Base-by-base conservation (phyloP, 1,140 invertebrate genomes). In the Calephelis nemesis region DNA sequence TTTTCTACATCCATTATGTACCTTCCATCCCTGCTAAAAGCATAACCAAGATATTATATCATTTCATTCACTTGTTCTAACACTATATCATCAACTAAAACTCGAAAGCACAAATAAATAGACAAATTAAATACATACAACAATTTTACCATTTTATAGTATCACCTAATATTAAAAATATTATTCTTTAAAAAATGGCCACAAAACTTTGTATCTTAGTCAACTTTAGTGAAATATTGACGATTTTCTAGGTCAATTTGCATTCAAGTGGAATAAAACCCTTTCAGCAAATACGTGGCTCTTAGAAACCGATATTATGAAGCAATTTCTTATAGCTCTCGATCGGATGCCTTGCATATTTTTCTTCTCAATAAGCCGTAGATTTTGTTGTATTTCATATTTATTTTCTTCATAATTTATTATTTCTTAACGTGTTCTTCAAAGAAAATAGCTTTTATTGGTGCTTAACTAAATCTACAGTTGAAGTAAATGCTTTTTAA, bases 241-340 rank as follows among this genome's bases (percentile, higher is more conserved):
- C 13, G 65, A 7, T 42, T 66, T 66, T 66, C 65, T 66, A 52
- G 65, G 65, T 66, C 65, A 65, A 45, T 71, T 64, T 64, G 40
- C 42, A 65, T 68, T 19, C 30, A 52, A 71, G 39, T 65, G 65
- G 62, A 67, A 71, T 68, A 64, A 71, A 67, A 67, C 15, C 50
- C 62, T 64, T 67, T 66, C 50, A 52, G 65, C 62, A 47, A 62
- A 50, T 45, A 71, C 49, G 30, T 62, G 45, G 60, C 62, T 71
- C 62, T 62, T 65, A 54, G 45, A 47, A 71, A 52, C 50, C 64
- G 50, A 62, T 63, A 67, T 71, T 64, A 64, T 67, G 62, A 71
- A 63, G 65, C 69, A 67, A 71, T 71, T 67, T 67, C 39, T 40
- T 63, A 71, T 68, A 49, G 70, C 58, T 63, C 49, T 54, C 42